A percentile compares a stretch with the other conserved stretches of the same genome.
Evolutionary conservation across 2,113 vertebrate genomes (phyloP).

Genomic region (Tragulus kanchil): DNA sequence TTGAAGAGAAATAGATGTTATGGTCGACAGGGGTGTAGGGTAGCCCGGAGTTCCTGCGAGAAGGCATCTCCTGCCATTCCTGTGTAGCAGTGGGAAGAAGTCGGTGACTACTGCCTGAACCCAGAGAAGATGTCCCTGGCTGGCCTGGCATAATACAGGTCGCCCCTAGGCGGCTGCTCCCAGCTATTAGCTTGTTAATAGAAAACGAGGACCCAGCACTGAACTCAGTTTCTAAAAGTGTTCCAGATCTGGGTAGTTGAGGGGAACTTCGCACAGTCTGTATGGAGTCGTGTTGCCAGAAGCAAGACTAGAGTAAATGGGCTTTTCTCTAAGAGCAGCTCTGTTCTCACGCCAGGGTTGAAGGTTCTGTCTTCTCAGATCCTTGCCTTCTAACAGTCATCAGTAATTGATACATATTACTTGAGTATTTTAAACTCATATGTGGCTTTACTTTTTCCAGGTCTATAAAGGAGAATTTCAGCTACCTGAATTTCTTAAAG

Average conservation of each 20-base stretch:
- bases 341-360: background rate
- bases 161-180: background rate
- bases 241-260: background rate
- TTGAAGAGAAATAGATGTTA: background rate
- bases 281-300: background rate
- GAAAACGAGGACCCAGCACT: background rate
- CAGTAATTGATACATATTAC: background rate
- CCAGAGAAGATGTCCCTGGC: background rate
- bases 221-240: background rate
- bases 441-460: constrained; percentile 90
- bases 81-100: too few species aligned
- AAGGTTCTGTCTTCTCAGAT: background rate
- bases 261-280: background rate
- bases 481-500: constrained; percentile 98
- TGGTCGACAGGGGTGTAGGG: background rate
- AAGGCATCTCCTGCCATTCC: background rate
- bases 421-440: background rate
- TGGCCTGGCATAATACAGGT: too few species aligned
- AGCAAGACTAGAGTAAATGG: background rate
- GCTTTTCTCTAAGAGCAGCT: background rate
- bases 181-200: background rate
- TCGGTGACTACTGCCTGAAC: background rate
- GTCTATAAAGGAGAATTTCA: constrained; percentile 99
- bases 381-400: background rate
- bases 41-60: background rate